Evolutionary conservation across 2,797 vertebrate genomes (phyloP).

Genomic region (Scyliorhinus canicula): DNA sequence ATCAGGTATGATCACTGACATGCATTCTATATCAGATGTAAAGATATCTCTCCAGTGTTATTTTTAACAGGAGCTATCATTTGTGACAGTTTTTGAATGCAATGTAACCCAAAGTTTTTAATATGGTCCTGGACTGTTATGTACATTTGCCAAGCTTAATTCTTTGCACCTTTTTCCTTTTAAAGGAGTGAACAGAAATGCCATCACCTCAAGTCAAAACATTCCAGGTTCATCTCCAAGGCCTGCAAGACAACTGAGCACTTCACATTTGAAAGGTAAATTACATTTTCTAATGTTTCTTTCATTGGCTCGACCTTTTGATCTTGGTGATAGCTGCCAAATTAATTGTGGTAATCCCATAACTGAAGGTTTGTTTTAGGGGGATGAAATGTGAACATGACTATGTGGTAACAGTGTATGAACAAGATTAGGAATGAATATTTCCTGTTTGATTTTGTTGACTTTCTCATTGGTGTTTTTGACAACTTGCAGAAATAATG

Average conservation of each 20-base stretch:
- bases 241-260: constrained; percentile 43
- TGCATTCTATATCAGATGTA: too few relatives aligned
- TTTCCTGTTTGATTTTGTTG: background rate
- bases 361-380: background rate
- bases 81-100: background rate
- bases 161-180: background rate
- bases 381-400: background rate
- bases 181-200: background rate
- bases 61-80: background rate
- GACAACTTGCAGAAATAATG: background rate
- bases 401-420: background rate
- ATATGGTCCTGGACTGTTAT: background rate
- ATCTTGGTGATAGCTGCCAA: background rate
- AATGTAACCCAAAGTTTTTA: background rate
- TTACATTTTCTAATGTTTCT: background rate
- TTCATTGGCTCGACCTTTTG: background rate
- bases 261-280: constrained; percentile 38
- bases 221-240: constrained; percentile 40
- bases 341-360: background rate
- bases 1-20: too few relatives aligned
- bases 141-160: background rate
- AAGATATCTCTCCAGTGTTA: background rate
- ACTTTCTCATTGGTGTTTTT: background rate
- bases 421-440: background rate
- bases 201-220: constrained; percentile 40